Base-by-base conservation (phyloP, 2,888 invertebrate genomes). In the Drosophila lacicola region DNA sequence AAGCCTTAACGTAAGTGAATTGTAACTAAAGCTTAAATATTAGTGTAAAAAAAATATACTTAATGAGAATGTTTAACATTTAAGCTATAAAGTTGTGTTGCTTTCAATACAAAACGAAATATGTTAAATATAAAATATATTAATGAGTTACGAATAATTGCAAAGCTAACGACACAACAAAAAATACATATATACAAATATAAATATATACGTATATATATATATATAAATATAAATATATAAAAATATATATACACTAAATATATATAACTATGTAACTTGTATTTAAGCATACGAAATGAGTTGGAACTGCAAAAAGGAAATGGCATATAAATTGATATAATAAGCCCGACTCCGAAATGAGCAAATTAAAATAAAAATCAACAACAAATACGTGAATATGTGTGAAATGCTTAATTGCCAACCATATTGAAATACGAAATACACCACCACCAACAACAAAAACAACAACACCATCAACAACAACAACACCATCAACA, bases 271-370 rank as follows among this genome's bases (percentile, higher is more conserved):
- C 75, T 76, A 82, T 77, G 77, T 77, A 85, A 82, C 77, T 74
- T 84, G 87, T 87, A 82, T 80, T 87, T 87, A 87, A 87, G 79
- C 77, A 82, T 85, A 84, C 63, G 63, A 77, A 87, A 82, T 77
- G 80, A 82, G 77, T 70, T 82, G 86, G 76, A 77, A 84, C 74
- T 74, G 76, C 50, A 62, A 69, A 62, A 69, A 36, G 50, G 58
- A 67, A 68, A 71, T 53, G 63, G 66, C 46, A 44, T 50, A 56
- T 50, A 51, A 49, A 62, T 50, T 64, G 41, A 37, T 45, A 50
- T 33, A 64, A 50, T 33, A 64, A 50, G 42, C 53, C 51, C 65
- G 46, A 65, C 54, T 57, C 60, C 61, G 55, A 71, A 70, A 60
- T 49, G 62, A 68, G 63, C 61, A 66, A 71, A 73, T 64, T 76